Percentiles rank a stretch among this genome's conserved stretches.
These are phyloP conservation scores for Myopa tessellatipennis DNA, from an alignment of 2,888 invertebrate species.

Conservation along the genomic window DNA sequence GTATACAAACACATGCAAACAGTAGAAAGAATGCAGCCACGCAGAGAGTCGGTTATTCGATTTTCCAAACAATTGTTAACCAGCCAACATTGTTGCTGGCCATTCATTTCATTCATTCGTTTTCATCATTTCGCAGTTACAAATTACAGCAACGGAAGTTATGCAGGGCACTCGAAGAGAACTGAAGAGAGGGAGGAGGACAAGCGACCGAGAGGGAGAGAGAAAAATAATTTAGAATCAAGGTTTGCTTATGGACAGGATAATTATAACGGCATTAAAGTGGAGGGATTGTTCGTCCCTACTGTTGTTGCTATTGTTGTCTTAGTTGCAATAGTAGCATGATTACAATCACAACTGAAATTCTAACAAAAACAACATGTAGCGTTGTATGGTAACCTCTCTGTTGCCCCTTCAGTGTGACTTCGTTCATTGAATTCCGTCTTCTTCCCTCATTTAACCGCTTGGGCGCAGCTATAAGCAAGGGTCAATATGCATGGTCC, in stretches of 20 bases:
- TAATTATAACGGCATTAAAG: slow-evolving; percentile 32
- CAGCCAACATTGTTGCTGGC: slow-evolving; percentile 13
- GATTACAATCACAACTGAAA: background rate
- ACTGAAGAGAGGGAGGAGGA: background rate
- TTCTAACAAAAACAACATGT: background rate
- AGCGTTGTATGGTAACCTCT: no score
- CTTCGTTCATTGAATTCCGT: no score
- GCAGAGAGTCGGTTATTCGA: background rate
- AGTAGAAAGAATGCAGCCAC: background rate
- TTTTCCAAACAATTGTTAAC: background rate
- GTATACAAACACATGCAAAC: background rate
- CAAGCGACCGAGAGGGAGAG: background rate
- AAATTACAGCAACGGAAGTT: background rate
- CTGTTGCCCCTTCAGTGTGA: no score
- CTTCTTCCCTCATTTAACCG: background rate
- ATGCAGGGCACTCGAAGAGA: background rate
- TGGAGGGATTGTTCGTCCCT: background rate
- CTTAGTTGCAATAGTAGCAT: slow-evolving; percentile 3
- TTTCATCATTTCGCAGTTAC: slow-evolving; percentile 4
- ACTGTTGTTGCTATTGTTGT: background rate
- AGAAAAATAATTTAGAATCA: background rate
- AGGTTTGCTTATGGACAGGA: background rate
- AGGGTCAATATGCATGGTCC: background rate
- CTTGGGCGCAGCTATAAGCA: slow-evolving; percentile 5
- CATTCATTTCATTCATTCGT: background rate